These are phyloP conservation scores for Anolis carolinensis DNA, from an alignment of 2,113 vertebrate genomes.

Conservation along the genomic window DNA sequence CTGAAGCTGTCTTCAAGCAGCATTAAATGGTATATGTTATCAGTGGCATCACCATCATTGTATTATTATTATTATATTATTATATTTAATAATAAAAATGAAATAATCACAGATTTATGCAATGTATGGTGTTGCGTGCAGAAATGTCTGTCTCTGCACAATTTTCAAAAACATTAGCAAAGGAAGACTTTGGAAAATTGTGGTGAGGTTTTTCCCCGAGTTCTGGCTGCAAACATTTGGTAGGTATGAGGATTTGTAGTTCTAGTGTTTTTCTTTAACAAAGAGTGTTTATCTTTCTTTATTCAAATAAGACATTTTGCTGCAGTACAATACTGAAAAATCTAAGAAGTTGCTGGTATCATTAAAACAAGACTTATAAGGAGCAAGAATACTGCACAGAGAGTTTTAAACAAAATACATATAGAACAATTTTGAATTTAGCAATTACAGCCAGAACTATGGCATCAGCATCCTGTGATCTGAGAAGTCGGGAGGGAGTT, in stretches of 20 bases:
- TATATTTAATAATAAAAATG: too few species aligned
- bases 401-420: conserved; percentile 45
- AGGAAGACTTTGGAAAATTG: conserved; percentile 33
- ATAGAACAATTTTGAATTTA: conserved; percentile 20
- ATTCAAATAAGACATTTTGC: conserved; percentile 57
- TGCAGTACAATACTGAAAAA: conserved; percentile 56
- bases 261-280: not conserved
- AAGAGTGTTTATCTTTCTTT: too few species aligned
- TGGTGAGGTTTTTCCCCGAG: not conserved
- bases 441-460: conserved; percentile 6
- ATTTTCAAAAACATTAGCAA: not conserved
- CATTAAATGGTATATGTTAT: too few species aligned
- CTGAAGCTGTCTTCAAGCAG: too few species aligned
- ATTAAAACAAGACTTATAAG: conserved; percentile 70
- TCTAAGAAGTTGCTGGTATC: conserved; percentile 65
- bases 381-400: conserved; percentile 20
- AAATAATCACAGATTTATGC: too few species aligned
- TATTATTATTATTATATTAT: too few species aligned
- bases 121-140: too few species aligned
- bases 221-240: not conserved
- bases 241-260: conserved; percentile 27
- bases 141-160: not conserved
- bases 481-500: too few species aligned
- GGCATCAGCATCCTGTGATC: too few species aligned
- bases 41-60: too few species aligned